A percentile compares a stretch with the other conserved stretches of the same genome.
Conservation (phyloP, 1,140 invertebrate species). For the Hyles euphorbiae region DNA sequence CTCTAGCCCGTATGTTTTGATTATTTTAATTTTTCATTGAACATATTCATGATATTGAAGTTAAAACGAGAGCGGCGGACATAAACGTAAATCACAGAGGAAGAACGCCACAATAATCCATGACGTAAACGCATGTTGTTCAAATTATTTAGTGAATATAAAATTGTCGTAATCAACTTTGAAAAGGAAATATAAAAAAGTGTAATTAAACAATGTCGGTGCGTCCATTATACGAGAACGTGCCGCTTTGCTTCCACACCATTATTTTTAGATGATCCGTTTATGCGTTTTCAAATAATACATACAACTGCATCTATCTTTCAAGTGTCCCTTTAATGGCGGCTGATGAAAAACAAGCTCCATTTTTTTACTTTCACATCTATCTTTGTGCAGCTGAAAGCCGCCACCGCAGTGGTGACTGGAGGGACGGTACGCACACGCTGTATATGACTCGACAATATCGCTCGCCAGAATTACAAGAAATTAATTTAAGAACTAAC, state of each 20-base stretch:
- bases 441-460: constrained; percentile 61
- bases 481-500: constrained; percentile 68
- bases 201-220: constrained; percentile 11
- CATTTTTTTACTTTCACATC: constrained; percentile 40
- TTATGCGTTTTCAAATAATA: constrained; percentile 13
- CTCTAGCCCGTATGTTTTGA: constrained; percentile 57
- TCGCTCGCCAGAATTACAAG: constrained; percentile 50
- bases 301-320: constrained; percentile 54
- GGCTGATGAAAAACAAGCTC: constrained; percentile 54
- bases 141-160: constrained; percentile 12
- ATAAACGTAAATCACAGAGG: constrained; percentile 11
- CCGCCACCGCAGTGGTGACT: constrained; percentile 44
- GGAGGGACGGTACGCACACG: constrained; percentile 34
- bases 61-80: constrained; percentile 31
- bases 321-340: constrained; percentile 65
- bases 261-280: too few species aligned
- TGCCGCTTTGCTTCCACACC: too few species aligned
- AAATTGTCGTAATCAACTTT: constrained; percentile 14
- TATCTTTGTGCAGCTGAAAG: constrained; percentile 43
- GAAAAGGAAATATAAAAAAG: constrained; percentile 21
- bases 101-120: constrained; percentile 19
- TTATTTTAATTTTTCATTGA: constrained; percentile 61
- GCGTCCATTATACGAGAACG: not conserved
- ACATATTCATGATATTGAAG: constrained; percentile 33
- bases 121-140: constrained; percentile 14